phyloP scores from a whole-genome alignment of 2,888 invertebrate genomes.

The Lottia gigantea region DNA sequence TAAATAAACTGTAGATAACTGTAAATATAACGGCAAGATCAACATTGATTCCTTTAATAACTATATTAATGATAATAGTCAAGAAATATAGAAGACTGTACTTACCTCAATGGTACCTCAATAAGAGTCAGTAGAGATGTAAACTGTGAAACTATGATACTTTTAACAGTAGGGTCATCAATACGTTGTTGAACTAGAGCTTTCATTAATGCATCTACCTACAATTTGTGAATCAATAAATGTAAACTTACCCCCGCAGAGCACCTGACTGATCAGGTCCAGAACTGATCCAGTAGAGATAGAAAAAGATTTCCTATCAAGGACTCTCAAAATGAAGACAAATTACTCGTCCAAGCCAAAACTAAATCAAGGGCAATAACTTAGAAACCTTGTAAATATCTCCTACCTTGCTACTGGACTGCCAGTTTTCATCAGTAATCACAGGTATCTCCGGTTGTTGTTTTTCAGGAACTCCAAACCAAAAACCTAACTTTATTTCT shows the following conservation, averaged over 20 bases:
- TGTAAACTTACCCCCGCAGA: too few relatives aligned
- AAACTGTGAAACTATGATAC: slow-evolving; percentile 53
- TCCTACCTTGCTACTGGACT: slow-evolving; percentile 49
- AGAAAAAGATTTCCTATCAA: too few relatives aligned
- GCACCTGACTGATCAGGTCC: too few relatives aligned
- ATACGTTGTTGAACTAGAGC: slow-evolving; percentile 36
- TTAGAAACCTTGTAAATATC: not conserved
- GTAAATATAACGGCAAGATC: too few relatives aligned
- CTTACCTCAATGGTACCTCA: slow-evolving; percentile 41
- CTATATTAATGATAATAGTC: too few relatives aligned
- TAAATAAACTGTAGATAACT: too few relatives aligned
- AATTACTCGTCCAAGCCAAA: too few relatives aligned
- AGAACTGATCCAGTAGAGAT: too few relatives aligned
- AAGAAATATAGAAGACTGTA: too few relatives aligned
- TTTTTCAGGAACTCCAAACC: slow-evolving; percentile 42
- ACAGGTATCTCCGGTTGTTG: slow-evolving; percentile 20
- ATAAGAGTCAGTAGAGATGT: slow-evolving; percentile 45
- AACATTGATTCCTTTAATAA: too few relatives aligned
- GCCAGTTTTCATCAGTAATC: slow-evolving; percentile 34
- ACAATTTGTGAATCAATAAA: not conserved
- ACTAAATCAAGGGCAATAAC: too few relatives aligned
- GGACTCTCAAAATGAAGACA: too few relatives aligned
- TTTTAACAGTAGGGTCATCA: slow-evolving; percentile 43
- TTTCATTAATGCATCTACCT: slow-evolving; percentile 51
- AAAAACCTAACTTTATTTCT: slow-evolving; percentile 28